Evolutionary conservation across 1,140 invertebrate species (phyloP), one percentile per base, ranked within the genome.

Genomic region (Habropoda laboriosa): DNA sequence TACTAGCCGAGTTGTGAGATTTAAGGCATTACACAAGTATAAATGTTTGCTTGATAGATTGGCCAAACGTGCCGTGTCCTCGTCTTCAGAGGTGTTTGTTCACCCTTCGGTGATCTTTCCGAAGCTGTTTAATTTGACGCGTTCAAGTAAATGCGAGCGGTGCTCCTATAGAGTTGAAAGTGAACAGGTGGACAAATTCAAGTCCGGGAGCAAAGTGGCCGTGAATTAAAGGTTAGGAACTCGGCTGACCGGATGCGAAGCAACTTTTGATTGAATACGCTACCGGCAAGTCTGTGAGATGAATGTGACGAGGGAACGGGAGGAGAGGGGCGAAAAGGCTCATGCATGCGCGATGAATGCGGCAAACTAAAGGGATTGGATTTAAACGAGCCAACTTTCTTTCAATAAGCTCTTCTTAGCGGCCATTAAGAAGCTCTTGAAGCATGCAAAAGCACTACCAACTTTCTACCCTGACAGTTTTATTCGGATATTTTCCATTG

Each of bases 341-440:
- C 60, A 58, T 75, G 73, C 40, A 77, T 60, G 75, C 63, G 51
- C 38, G 63, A 74, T 79, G 74, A 82, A 83, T 83, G 68, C 80
- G 32, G 53, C 53, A 40, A 55, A 64, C 32, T 68, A 84, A 70
- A 74, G 57, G 67, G 74, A 83, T 78, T 81, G 73, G 63, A 81
- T 78, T 83, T 83, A 83, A 83, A 73, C 49, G 73, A 73, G 68
- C 32, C 70, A 83, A 83, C 79, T 83, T 83, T 79, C 64, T 82
- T 82, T 82, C 82, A 79, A 79, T 84, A 58, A 82, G 80, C 74
- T 74, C 51, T 73, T 67, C 77, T 84, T 79, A 84, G 74, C 74
- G 51, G 30, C 57, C 57, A 79, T 84, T 84, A 84, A 82, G 66
- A 47, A 27, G 40, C 79, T 81, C 68, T 81, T 72, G 57, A 67